Evolutionary conservation across 2,797 vertebrate species (phyloP), one percentile per base, ranked within the genome.

Genomic region (Bucorvus abyssinicus): DNA sequence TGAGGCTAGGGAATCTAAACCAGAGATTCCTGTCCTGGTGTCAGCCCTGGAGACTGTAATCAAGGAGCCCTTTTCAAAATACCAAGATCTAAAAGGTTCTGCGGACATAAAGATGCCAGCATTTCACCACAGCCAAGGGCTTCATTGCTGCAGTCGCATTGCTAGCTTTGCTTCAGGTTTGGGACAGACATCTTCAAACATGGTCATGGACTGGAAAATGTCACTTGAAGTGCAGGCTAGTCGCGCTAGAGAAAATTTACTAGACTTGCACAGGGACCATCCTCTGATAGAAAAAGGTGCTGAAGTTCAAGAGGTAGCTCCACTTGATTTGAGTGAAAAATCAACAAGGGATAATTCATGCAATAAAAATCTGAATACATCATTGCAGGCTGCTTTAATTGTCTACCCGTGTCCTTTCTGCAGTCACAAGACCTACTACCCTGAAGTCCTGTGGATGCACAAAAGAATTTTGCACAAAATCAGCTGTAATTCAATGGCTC

Each of bases 381-480:
- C 97, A 23, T 89, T 97, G 60, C 98, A 98, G 85, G 98, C 98
- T 57, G 97, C 97, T 71, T 97, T 99, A 96, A 97, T 98, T 56
- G 96, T 97, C 77, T 99, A 99, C 96, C 98, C 98, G 1, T 99
- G 99, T 74, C 98, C 99, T 30, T 99, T 99, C 97, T 99, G 99
- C 94, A 98, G 97, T 88, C 98, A 99, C 94, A 98, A 98, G 78
- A 99, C 98, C 40, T 98, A 98, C 95, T 99, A 99, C 96, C 99
- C 99, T 9, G 99, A 99, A 95, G 99, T 99, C 32, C 98, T 99
- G 88, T 99, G 99, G 99, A 99, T 99, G 98, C 99, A 99, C 95
- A 99, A 99, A 96, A 98, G 98, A 59, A 98, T 99, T 90, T 98
- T 98, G 86, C 99, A 99, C 98, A 98, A 98, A 94, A 98, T 99